These are phyloP conservation scores for Nibea albiflora DNA, from an alignment of 2,113 vertebrate species.

Conservation along the genomic window DNA sequence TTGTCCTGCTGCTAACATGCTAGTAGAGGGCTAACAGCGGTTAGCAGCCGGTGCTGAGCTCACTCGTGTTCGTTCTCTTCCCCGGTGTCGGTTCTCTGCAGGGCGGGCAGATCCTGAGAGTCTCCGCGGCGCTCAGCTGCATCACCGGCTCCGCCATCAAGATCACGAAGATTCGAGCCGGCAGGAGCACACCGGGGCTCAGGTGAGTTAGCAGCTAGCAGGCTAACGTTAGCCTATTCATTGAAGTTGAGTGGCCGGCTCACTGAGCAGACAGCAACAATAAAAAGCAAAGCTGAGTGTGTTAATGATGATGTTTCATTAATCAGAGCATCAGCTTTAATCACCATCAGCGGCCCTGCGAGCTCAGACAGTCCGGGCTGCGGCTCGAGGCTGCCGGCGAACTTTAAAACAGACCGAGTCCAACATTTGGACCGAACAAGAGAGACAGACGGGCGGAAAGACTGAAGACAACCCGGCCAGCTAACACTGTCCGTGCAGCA, in stretches of 20 bases:
- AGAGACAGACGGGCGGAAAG: too few species aligned
- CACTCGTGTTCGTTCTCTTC: background rate
- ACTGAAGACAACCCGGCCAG: too few species aligned
- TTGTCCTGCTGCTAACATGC: constrained; percentile 36
- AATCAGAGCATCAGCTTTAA: too few species aligned
- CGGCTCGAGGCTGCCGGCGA: too few species aligned
- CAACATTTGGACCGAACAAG: too few species aligned
- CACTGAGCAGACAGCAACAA: background rate
- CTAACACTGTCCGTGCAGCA: too few species aligned
- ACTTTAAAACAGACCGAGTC: too few species aligned
- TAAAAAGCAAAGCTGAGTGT: background rate
- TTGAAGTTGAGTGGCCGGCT: constrained; percentile 35
- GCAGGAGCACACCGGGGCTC: constrained; percentile 93
- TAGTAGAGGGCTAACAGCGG: constrained; percentile 46
- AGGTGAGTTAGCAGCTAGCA: constrained; percentile 82
- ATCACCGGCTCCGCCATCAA: constrained; percentile 87
- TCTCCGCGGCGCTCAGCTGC: constrained; percentile 92
- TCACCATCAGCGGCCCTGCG: too few species aligned
- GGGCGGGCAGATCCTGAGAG: constrained; percentile 95
- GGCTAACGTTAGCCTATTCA: constrained; percentile 75
- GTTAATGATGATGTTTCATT: too few species aligned
- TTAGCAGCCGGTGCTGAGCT: constrained; percentile 10
- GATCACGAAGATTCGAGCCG: constrained; percentile 93
- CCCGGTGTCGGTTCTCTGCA: constrained; percentile 62
- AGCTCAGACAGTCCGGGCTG: too few species aligned